Base-by-base conservation (phyloP, 2,113 vertebrate genomes). In the Hyperoodon ampullatus region DNA sequence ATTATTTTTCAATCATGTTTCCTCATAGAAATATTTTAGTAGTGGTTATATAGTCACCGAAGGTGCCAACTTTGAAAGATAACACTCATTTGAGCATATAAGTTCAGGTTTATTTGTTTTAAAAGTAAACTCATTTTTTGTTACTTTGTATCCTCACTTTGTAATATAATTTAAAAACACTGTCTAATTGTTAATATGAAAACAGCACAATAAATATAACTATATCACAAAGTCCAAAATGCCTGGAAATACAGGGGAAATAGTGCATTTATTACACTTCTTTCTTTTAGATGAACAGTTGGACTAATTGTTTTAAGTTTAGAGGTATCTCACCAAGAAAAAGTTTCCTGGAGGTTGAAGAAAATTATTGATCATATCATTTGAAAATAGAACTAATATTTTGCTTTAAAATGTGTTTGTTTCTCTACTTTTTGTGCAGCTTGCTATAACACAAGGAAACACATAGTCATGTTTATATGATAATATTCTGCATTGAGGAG, bases 11-110 rank as follows among this genome's bases (percentile, higher is more conserved):
- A 23, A 47, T 77, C 21, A 30, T 77, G 12, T 84, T 91, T 68
- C 15, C 85, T 88, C 63, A 83, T 87, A 82, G 93, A 93, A 93
- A 84, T 72, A 71, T 78, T 87, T 87, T 94, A 86, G 18, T 72
- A 72, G 60, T 94, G 16, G 8, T 90, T 90, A 19, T 71, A 18
- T 71, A 71, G 50, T 55, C 12, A 84, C 18, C 42, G 65, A 61
- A 96, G 28, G 35, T 35, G 21, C 10, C 33, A 80, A 19, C 35
- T 93, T 82, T 93, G 84, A 82, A 95, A 94, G 61, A 66, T 55
- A 88, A 93, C 26, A 81, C 15, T 35, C 74, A 39, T 75, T 81
- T 53, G 42, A 90, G 80, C 90, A 16, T 94, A 1, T 85, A 50
- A 80, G 10, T 80, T 94, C 35, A 85, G 61, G 13, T 44, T 75